phyloP scores from a whole-genome alignment of 2,888 invertebrate genomes.

The Amiota mariae region DNA sequence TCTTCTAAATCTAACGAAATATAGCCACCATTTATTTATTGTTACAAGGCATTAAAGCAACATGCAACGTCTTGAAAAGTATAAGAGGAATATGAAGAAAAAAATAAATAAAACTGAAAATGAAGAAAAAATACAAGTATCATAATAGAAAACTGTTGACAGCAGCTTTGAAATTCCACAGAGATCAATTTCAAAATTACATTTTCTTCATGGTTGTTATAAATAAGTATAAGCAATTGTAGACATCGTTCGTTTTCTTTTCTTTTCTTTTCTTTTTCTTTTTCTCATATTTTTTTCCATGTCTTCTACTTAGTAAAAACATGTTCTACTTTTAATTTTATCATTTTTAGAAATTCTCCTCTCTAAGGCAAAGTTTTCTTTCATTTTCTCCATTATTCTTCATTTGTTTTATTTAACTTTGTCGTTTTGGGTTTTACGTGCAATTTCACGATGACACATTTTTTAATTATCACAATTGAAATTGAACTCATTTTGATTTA shows the following conservation, averaged over 20 bases:
- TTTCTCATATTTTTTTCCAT: background rate
- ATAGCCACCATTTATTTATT: constrained; percentile 6
- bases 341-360: constrained; percentile 10
- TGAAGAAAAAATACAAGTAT: background rate
- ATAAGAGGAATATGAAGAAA: background rate
- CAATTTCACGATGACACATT: background rate
- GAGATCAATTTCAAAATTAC: constrained; percentile 33
- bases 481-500: background rate
- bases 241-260: background rate
- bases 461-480: constrained; percentile 19
- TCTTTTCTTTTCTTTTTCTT: background rate
- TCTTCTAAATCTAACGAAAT: background rate
- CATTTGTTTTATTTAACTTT: background rate
- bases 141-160: constrained; percentile 25
- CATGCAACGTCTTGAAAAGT: background rate
- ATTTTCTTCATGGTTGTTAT: constrained; percentile 16
- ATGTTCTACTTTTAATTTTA: constrained; percentile 5
- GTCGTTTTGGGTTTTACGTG: background rate
- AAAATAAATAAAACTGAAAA: background rate
- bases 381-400: background rate
- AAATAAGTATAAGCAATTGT: background rate
- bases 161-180: constrained; percentile 32
- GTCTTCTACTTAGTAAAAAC: background rate
- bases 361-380: background rate
- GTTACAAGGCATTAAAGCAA: background rate